Evolutionary conservation across 2,888 invertebrate species (phyloP), one percentile per base, ranked within the genome.

Genomic region (Venusia cambrica): DNA sequence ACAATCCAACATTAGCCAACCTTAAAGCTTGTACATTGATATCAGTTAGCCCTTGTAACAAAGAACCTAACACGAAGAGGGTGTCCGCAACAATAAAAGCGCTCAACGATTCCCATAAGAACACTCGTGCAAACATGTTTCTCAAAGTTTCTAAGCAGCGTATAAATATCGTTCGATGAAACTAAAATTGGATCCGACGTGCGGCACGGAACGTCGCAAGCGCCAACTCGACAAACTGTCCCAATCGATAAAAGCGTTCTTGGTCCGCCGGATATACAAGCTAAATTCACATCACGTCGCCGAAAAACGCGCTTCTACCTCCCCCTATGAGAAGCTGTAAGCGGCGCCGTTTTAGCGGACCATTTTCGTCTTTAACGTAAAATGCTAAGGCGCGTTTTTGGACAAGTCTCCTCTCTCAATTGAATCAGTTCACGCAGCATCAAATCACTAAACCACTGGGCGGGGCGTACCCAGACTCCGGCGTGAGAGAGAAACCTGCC

Each of bases 361-460:
- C 66, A 84, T 80, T 84, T 81, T 85, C 72, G 80, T 73, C 87
- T 85, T 78, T 85, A 87, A 73, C 64, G 57, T 68, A 62, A 75
- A 69, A 71, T 33, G 59, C 79, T 85, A 85, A 79, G 76, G 78
- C 67, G 59, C 70, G 69, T 78, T 83, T 81, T 81, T 56, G 76
- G 69, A 62, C 62, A 69, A 57, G 54, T 57, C 58, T 66, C 52
- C 57, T 63, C 65, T 58, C 62, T 84, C 84, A 85, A 87, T 87
- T 87, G 87, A 87, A 87, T 87, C 87, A 87, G 85, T 87, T 87
- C 81, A 87, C 85, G 84, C 87, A 85, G 87, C 87, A 87, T 87
- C 87, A 87, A 87, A 87, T 87, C 87, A 85, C 87, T 87, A 85
- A 87, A 87, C 87, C 87, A 77, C 84, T 80, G 87, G 87, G 87